These are phyloP conservation scores for Hirtodrosophila alboralis DNA, from an alignment of 2,888 invertebrate species.

Conservation along the genomic window DNA sequence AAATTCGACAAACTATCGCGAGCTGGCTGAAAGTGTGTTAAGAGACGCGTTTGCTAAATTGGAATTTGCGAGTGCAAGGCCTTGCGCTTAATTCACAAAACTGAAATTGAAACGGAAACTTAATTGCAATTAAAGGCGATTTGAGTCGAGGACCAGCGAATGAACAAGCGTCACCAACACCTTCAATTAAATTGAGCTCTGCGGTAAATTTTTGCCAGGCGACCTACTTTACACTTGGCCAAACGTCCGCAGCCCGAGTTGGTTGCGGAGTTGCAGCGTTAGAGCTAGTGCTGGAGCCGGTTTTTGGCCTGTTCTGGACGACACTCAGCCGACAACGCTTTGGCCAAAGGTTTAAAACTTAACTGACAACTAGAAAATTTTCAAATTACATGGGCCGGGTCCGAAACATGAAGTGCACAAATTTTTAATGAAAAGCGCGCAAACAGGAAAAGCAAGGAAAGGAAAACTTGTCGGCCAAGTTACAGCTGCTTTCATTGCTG, in stretches of 20 bases:
- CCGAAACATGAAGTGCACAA: conserved; percentile 35
- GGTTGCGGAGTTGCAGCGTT: neutral
- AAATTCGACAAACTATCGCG: conserved; percentile 18
- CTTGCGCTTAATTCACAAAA: conserved; percentile 47
- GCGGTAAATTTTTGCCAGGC: conserved; percentile 34
- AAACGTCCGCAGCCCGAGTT: conserved; percentile 7
- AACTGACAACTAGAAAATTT: conserved; percentile 81
- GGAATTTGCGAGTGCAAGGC: conserved; percentile 43
- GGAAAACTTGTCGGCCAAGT: conserved; percentile 53
- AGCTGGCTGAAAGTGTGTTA: conserved; percentile 25
- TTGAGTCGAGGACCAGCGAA: conserved; percentile 22
- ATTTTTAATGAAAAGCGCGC: conserved; percentile 67
- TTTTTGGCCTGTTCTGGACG: conserved; percentile 58
- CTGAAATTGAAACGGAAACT: conserved; percentile 60
- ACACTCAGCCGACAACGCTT: conserved; percentile 58
- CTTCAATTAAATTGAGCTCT: conserved; percentile 66
- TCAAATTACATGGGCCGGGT: conserved; percentile 64
- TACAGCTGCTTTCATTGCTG: conserved; percentile 5
- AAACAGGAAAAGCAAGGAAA: conserved; percentile 41
- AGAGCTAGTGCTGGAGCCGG: conserved; percentile 24
- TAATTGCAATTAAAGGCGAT: conserved; percentile 70
- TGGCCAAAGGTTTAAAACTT: conserved; percentile 72
- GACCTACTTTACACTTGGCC: conserved; percentile 55
- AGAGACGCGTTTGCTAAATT: conserved; percentile 51
- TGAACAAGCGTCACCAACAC: conserved; percentile 58